phyloP scores from a whole-genome alignment of 92 coral and sea anemone genomes.

The Epizoanthus scotinus region DNA sequence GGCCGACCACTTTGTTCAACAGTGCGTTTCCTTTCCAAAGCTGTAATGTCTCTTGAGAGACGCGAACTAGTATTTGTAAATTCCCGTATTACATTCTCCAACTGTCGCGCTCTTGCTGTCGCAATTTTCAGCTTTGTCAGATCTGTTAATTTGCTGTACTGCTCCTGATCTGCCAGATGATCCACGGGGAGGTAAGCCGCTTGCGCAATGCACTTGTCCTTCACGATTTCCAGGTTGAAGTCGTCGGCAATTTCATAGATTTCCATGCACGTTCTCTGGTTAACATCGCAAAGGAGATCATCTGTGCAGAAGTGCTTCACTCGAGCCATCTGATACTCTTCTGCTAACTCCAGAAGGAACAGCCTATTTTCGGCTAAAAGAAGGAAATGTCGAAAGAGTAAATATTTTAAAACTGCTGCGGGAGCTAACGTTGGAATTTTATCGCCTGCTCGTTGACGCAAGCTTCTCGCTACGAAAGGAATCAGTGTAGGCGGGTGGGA shows the following conservation, averaged over 20 bases:
- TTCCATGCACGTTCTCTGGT: slow-evolving; percentile 62
- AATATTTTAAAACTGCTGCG: too few species aligned
- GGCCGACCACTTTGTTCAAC: slow-evolving; percentile 15
- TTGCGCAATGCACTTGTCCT: slow-evolving; percentile 54
- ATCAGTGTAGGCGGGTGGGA: too few species aligned
- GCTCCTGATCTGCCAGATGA: slow-evolving; percentile 52
- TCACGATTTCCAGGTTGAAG: slow-evolving; percentile 57
- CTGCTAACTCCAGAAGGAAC: slow-evolving; percentile 76
- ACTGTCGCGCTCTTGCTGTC: slow-evolving; percentile 57
- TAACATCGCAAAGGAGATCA: slow-evolving; percentile 59
- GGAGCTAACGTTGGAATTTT: too few species aligned
- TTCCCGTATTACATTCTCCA: slow-evolving; percentile 67
- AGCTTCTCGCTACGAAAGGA: too few species aligned
- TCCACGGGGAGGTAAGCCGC: slow-evolving; percentile 55
- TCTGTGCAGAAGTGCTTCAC: slow-evolving; percentile 68
- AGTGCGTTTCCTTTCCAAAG: slow-evolving; percentile 21
- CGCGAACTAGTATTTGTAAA: slow-evolving; percentile 64
- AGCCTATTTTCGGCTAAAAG: slow-evolving; percentile 51
- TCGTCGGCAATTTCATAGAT: slow-evolving; percentile 67
- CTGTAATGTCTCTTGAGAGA: slow-evolving; percentile 46
- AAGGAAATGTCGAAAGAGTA: too few species aligned
- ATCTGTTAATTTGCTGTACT: slow-evolving; percentile 54
- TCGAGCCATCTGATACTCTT: slow-evolving; percentile 78
- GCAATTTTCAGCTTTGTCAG: slow-evolving; percentile 64
- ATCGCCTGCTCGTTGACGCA: too few species aligned